These are phyloP conservation scores for Hydractinia symbiolongicarpus DNA, from an alignment of 30 jellyfish, hydroid and myxozoan species.

Conservation along the genomic window DNA sequence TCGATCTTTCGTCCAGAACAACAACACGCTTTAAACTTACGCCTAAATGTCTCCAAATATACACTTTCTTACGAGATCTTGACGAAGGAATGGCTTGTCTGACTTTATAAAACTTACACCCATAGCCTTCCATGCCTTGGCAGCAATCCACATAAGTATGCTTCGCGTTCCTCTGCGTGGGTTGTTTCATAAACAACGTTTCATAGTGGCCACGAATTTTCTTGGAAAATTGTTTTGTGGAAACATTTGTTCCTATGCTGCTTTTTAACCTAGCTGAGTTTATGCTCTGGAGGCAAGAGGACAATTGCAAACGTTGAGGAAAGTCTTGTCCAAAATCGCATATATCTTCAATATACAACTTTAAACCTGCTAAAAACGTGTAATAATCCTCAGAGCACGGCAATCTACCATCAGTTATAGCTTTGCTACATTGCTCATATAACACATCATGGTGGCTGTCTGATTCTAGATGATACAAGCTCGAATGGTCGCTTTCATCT, in stretches of 20 bases:
- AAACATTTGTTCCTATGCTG: slow-evolving; percentile 65
- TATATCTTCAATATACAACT: slow-evolving; percentile 81
- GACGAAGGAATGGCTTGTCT: slow-evolving; percentile 68
- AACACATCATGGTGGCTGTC: slow-evolving; percentile 79
- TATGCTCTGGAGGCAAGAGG: slow-evolving; percentile 48
- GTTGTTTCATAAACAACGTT: slow-evolving; percentile 39
- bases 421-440: slow-evolving; percentile 82
- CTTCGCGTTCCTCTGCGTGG: slow-evolving; percentile 80
- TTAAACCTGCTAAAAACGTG: slow-evolving; percentile 77
- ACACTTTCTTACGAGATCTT: slow-evolving; percentile 50
- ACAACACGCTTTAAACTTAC: slow-evolving; percentile 69
- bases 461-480: slow-evolving; percentile 5
- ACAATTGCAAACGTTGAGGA: slow-evolving; percentile 38
- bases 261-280: slow-evolving; percentile 66
- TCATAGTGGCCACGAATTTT: slow-evolving; percentile 67
- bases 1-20: slow-evolving; percentile 77
- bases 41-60: slow-evolving; percentile 64
- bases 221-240: slow-evolving; percentile 55
- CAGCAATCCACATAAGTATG: slow-evolving; percentile 94
- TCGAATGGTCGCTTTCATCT: not conserved
- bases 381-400: slow-evolving; percentile 94
- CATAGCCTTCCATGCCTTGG: slow-evolving; percentile 91
- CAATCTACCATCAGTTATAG: slow-evolving; percentile 66
- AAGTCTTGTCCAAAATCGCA: slow-evolving; percentile 73
- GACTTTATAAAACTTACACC: slow-evolving; percentile 80